A percentile compares a stretch with the other conserved stretches of the same genome.
These are phyloP conservation scores for Sinella curviseta DNA, from an alignment of 1,140 invertebrate genomes.

Conservation along the genomic window DNA sequence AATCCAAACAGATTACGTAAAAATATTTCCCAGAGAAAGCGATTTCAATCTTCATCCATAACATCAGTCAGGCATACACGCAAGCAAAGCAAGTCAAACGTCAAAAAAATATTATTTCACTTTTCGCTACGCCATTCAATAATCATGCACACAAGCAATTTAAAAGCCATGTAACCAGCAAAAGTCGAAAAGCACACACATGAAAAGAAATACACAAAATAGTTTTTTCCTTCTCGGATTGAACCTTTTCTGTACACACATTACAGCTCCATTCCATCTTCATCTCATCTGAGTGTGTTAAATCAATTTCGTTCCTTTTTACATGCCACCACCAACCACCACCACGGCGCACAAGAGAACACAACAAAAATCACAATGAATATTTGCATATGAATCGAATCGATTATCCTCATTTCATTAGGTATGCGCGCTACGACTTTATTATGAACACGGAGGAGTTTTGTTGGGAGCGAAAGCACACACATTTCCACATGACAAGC, in stretches of 20 bases:
- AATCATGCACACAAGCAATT: background rate
- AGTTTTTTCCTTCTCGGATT: background rate
- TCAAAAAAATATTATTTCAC: background rate
- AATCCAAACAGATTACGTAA: background rate
- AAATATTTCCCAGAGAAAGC: background rate
- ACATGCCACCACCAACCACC: too few relatives aligned
- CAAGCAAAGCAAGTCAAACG: background rate
- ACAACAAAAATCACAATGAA: background rate
- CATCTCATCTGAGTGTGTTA: too few relatives aligned
- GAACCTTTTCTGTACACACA: background rate
- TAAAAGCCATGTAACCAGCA: background rate
- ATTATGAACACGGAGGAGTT: background rate
- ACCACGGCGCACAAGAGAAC: too few relatives aligned
- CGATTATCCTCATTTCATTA: slow-evolving; percentile 16
- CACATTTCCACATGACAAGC: too few relatives aligned
- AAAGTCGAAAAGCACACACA: background rate
- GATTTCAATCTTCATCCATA: background rate
- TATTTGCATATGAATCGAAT: slow-evolving; percentile 19
- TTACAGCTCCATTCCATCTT: too few relatives aligned
- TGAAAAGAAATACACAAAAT: background rate
- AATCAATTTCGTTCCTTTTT: background rate
- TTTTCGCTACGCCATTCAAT: background rate
- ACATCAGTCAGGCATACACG: too few relatives aligned
- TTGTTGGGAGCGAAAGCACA: too few relatives aligned
- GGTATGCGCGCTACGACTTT: background rate